A percentile compares a stretch with the other conserved stretches of the same genome.
These are phyloP conservation scores for Iphiclides podalirius DNA, from an alignment of 2,888 invertebrate genomes.

Conservation along the genomic window DNA sequence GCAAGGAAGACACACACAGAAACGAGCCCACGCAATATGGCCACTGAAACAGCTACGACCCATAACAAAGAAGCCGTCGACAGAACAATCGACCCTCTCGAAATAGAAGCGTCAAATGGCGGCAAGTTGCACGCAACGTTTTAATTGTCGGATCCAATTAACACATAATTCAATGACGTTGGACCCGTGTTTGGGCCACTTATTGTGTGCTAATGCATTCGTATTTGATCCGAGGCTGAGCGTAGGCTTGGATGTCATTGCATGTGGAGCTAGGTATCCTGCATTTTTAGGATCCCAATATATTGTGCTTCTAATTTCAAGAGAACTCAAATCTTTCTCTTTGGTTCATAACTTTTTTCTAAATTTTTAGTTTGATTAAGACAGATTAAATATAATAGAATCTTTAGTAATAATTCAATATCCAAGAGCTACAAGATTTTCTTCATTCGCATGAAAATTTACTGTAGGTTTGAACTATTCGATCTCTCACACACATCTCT, in stretches of 20 bases:
- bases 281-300: too few species aligned
- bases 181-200: conserved; percentile 26
- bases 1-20: too few species aligned
- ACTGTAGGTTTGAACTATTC: too few species aligned
- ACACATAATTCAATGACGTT: conserved; percentile 19
- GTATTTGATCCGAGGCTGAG: background rate
- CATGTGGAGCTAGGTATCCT: background rate
- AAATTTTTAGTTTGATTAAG: too few species aligned
- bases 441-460: too few species aligned
- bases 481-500: too few species aligned
- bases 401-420: too few species aligned
- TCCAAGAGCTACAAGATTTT: too few species aligned
- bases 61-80: background rate
- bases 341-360: too few species aligned
- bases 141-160: background rate
- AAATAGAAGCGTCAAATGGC: background rate
- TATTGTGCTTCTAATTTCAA: too few species aligned
- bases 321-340: too few species aligned
- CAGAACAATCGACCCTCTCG: background rate
- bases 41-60: background rate
- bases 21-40: background rate
- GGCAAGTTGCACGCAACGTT: background rate
- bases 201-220: conserved; percentile 38
- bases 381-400: too few species aligned
- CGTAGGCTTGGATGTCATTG: background rate